Evolutionary conservation across 2,797 vertebrate genomes (phyloP).

Genomic region (Melanotaenia parkinsoni): DNA sequence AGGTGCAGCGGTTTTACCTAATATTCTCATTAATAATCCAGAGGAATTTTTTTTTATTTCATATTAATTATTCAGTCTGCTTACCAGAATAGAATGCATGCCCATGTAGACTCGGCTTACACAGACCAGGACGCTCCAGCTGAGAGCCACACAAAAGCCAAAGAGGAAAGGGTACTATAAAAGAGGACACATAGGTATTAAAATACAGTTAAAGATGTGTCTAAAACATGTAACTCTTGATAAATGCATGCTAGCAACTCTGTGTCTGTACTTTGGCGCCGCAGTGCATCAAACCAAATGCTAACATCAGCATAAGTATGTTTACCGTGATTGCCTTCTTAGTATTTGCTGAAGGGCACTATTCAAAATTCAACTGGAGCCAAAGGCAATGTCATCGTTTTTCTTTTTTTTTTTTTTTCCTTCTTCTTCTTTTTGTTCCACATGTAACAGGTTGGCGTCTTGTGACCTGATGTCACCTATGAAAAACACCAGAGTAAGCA

Average conservation of each 20-base stretch:
- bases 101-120: slow-evolving; percentile 98
- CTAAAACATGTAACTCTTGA: neutral
- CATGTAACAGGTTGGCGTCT: no score
- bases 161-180: slow-evolving; percentile 90
- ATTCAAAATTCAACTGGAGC: neutral
- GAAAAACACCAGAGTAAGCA: neutral
- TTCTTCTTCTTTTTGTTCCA: neutral
- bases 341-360: neutral
- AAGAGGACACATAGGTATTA: neutral
- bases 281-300: neutral
- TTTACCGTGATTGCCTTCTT: neutral
- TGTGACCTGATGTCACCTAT: neutral
- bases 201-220: neutral
- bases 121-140: slow-evolving; percentile 95
- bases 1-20: neutral
- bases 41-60: slow-evolving; percentile 1
- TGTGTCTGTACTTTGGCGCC: slow-evolving; percentile 7
- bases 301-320: neutral
- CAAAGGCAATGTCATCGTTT: neutral
- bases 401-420: neutral
- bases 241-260: neutral
- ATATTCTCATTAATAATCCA: slow-evolving; percentile 4
- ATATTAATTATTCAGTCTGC: slow-evolving; percentile 16
- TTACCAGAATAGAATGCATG: slow-evolving; percentile 98
- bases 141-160: slow-evolving; percentile 88